phyloP scores from a whole-genome alignment of 2,888 invertebrate species.

The Eulithis prunata region DNA sequence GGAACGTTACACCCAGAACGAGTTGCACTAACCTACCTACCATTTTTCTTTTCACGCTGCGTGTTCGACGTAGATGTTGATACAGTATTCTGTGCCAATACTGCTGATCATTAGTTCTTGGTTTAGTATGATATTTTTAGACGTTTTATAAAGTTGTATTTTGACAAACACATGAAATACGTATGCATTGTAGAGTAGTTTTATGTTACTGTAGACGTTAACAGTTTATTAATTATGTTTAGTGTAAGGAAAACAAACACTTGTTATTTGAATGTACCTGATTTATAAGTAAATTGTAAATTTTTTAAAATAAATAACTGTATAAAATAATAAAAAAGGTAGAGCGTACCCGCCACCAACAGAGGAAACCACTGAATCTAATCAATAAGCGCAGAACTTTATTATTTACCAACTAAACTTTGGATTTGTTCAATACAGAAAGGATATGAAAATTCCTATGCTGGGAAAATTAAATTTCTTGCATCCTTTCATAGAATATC shows the following conservation, averaged over 20 bases:
- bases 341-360: neutral
- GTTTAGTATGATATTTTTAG: neutral
- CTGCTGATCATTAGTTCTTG: conserved; percentile 15
- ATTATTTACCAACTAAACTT: conserved; percentile 1
- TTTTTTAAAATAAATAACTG: too few relatives aligned
- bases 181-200: neutral
- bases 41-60: conserved; percentile 36
- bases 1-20: conserved; percentile 34
- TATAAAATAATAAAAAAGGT: too few relatives aligned
- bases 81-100: conserved; percentile 2
- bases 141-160: too few relatives aligned
- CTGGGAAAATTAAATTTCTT: neutral
- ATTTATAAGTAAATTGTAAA: too few relatives aligned
- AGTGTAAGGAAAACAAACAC: too few relatives aligned
- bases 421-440: neutral
- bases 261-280: too few relatives aligned
- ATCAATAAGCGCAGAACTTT: neutral
- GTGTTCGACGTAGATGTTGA: conserved; percentile 23
- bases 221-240: too few relatives aligned
- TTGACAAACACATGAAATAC: neutral
- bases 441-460: too few relatives aligned
- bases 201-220: too few relatives aligned
- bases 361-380: neutral
- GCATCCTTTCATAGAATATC: neutral
- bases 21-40: conserved; percentile 30